Evolutionary conservation across 2,113 vertebrate genomes (phyloP).

Genomic region (Pithys albifrons): DNA sequence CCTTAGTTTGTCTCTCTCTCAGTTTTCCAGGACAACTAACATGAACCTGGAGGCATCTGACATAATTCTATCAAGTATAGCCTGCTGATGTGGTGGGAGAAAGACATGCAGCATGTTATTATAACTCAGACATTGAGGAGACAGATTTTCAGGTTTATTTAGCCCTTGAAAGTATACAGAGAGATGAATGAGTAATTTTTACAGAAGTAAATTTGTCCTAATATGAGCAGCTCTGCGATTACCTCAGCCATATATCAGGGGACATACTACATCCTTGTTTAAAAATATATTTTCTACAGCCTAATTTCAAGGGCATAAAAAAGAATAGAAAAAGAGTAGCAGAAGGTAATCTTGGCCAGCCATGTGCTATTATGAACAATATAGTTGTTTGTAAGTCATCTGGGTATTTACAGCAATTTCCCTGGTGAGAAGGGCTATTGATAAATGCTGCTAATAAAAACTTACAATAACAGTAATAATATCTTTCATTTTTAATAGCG

Average conservation of each 20-base stretch:
- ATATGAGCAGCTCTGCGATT: background rate
- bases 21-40: background rate
- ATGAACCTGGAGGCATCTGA: background rate
- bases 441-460: constrained; percentile 21
- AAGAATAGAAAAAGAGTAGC: background rate
- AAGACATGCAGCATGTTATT: background rate
- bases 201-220: background rate
- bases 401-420: constrained; percentile 9
- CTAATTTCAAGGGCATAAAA: background rate
- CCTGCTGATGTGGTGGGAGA: background rate
- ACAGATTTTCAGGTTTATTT: background rate
- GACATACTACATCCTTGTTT: background rate
- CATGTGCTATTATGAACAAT: background rate
- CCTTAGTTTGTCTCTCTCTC: background rate
- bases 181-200: background rate
- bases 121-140: background rate
- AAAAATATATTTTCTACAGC: background rate
- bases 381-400: background rate
- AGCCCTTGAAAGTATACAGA: background rate
- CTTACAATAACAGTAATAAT: background rate
- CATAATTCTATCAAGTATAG: background rate
- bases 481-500: background rate
- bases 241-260: background rate
- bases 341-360: background rate
- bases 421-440: background rate